A percentile compares a stretch with the other conserved stretches of the same genome.
phyloP scores from a whole-genome alignment of 2,888 invertebrate genomes.

The Tetragonisca angustula region DNA sequence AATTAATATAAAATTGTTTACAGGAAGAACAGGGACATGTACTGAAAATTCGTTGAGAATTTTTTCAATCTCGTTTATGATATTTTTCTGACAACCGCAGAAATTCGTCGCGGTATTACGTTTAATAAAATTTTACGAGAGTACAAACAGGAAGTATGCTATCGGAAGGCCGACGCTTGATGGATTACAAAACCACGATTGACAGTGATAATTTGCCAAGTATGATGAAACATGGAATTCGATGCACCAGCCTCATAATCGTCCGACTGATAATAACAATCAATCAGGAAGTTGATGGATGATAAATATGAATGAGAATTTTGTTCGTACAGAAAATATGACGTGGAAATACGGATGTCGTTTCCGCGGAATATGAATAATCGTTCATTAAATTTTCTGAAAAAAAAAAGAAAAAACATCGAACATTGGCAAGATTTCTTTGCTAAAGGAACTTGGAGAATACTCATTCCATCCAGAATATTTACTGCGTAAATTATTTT shows the following conservation, averaged over 20 bases:
- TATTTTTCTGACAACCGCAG: too few species aligned
- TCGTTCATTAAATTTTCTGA: not conserved
- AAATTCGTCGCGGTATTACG: too few species aligned
- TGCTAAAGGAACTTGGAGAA: too few species aligned
- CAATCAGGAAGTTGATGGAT: not conserved
- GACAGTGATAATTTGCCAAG: slow-evolving; percentile 4
- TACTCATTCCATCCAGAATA: not conserved
- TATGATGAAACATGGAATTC: not conserved
- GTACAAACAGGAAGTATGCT: not conserved
- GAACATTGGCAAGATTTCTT: too few species aligned
- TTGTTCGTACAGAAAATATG: not conserved
- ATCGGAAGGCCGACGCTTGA: not conserved
- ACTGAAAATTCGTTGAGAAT: too few species aligned
- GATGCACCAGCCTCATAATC: not conserved
- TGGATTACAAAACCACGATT: not conserved
- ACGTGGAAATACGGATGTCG: not conserved
- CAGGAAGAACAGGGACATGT: too few species aligned
- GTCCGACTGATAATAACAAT: slow-evolving; percentile 7
- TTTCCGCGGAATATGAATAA: not conserved
- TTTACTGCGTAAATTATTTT: not conserved
- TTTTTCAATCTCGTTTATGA: too few species aligned
- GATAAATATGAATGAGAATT: not conserved
- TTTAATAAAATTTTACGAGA: too few species aligned
- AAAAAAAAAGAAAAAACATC: not conserved
- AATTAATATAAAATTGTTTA: too few species aligned